Evolutionary conservation across 1,140 invertebrate species (phyloP).

Genomic region (Caenorhabditis tropicalis): DNA sequence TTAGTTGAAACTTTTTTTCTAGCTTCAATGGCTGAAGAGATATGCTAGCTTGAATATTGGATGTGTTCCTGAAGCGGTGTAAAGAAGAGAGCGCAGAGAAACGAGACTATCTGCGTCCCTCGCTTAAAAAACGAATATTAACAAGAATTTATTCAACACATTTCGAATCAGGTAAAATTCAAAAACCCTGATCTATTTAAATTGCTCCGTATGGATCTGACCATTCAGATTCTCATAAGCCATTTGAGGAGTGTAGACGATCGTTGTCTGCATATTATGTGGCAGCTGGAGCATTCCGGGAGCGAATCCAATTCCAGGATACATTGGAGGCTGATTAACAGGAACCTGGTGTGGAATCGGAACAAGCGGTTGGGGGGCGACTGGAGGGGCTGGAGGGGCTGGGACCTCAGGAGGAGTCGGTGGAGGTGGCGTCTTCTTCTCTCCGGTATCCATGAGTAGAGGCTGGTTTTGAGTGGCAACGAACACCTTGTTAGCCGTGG

Average conservation of each 20-base stretch:
- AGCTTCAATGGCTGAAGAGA: too few species aligned
- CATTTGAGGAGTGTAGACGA: slow-evolving; percentile 27
- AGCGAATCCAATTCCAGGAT: slow-evolving; percentile 29
- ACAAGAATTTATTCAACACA: slow-evolving; percentile 9
- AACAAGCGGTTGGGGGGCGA: neutral
- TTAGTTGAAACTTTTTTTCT: too few species aligned
- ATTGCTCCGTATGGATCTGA: neutral
- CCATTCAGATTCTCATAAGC: neutral
- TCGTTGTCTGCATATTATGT: slow-evolving; percentile 19
- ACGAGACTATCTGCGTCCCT: too few species aligned
- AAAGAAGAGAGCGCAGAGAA: too few species aligned
- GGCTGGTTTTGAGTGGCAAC: neutral
- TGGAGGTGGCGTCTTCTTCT: slow-evolving; percentile 12
- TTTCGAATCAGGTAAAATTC: slow-evolving; percentile 12
- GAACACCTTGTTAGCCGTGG: slow-evolving; percentile 2
- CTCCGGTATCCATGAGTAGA: slow-evolving; percentile 8
- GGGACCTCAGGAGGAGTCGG: neutral
- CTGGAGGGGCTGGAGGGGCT: neutral
- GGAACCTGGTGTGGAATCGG: slow-evolving; percentile 25
- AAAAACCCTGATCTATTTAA: neutral
- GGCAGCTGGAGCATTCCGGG: slow-evolving; percentile 17
- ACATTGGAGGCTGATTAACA: neutral
- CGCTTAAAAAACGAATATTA: too few species aligned
- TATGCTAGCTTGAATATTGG: too few species aligned
- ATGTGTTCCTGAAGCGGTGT: too few species aligned